These are phyloP conservation scores for Dinoponera quadriceps DNA, from an alignment of 1,140 invertebrate genomes.

Conservation along the genomic window DNA sequence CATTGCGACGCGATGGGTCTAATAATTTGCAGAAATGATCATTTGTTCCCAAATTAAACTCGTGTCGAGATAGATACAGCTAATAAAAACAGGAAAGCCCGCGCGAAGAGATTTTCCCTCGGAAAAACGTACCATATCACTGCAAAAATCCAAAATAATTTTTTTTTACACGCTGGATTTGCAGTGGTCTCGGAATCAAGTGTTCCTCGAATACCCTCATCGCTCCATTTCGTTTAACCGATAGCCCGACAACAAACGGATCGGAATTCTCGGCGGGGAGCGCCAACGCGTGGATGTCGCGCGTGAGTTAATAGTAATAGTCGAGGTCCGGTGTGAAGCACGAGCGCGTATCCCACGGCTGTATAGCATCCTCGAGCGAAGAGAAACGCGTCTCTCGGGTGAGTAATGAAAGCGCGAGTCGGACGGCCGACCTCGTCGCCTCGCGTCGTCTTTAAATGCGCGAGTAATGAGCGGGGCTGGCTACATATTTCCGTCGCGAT, in stretches of 20 bases:
- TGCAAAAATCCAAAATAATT: too few species aligned
- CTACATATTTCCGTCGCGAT: slow-evolving; percentile 62
- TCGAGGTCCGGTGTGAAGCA: background rate
- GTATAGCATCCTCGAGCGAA: background rate
- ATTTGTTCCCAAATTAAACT: too few species aligned
- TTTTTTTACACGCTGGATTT: too few species aligned
- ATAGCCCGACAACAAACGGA: slow-evolving; percentile 24
- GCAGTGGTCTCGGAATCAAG: too few species aligned
- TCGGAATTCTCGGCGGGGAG: slow-evolving; percentile 32
- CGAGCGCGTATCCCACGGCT: background rate
- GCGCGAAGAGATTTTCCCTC: too few species aligned
- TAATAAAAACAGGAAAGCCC: too few species aligned
- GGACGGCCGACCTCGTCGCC: slow-evolving; percentile 12
- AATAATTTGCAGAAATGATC: too few species aligned
- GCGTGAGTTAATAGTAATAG: slow-evolving; percentile 9
- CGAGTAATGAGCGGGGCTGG: slow-evolving; percentile 43
- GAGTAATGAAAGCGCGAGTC: slow-evolving; percentile 43
- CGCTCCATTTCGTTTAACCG: background rate
- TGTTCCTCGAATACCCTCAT: background rate
- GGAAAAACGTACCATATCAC: too few species aligned
- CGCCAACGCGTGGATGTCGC: slow-evolving; percentile 1
- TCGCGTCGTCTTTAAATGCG: slow-evolving; percentile 9
- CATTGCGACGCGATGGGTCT: too few species aligned
- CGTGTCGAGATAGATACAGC: too few species aligned
- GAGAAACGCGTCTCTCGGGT: slow-evolving; percentile 9